These are phyloP conservation scores for Philaethria dido DNA, from an alignment of 2,888 invertebrate genomes.

Conservation along the genomic window DNA sequence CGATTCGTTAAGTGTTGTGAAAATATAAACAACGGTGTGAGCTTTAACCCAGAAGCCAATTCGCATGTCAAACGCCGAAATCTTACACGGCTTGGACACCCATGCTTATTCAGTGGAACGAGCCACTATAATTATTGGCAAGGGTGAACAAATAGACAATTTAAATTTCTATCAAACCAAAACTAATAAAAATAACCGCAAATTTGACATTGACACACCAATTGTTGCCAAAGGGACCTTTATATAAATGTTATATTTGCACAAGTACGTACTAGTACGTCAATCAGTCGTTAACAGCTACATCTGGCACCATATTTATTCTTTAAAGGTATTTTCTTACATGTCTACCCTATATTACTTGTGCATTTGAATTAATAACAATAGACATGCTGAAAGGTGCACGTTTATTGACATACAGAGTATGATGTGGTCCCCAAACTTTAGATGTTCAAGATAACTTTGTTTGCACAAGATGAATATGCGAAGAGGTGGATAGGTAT, in stretches of 20 bases:
- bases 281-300: neutral
- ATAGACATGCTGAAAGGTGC: neutral
- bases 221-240: constrained; percentile 45
- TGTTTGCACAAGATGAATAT: constrained; percentile 20
- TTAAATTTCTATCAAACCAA: constrained; percentile 31
- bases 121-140: constrained; percentile 45
- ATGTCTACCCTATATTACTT: neutral
- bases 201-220: constrained; percentile 36
- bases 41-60: constrained; percentile 60
- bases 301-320: neutral
- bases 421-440: constrained; percentile 2
- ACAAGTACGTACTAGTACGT: neutral
- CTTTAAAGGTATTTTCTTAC: neutral
- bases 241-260: neutral
- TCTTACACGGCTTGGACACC: constrained; percentile 42
- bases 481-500: constrained; percentile 30
- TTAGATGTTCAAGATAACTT: constrained; percentile 14
- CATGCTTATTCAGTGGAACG: constrained; percentile 39
- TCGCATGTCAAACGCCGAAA: constrained; percentile 49
- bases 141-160: constrained; percentile 42
- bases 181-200: constrained; percentile 34
- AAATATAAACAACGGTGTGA: constrained; percentile 68
- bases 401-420: neutral
- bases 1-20: constrained; percentile 72
- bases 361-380: neutral